Conservation (phyloP, 1,140 invertebrate genomes). For the Armadillidium nasatum region DNA sequence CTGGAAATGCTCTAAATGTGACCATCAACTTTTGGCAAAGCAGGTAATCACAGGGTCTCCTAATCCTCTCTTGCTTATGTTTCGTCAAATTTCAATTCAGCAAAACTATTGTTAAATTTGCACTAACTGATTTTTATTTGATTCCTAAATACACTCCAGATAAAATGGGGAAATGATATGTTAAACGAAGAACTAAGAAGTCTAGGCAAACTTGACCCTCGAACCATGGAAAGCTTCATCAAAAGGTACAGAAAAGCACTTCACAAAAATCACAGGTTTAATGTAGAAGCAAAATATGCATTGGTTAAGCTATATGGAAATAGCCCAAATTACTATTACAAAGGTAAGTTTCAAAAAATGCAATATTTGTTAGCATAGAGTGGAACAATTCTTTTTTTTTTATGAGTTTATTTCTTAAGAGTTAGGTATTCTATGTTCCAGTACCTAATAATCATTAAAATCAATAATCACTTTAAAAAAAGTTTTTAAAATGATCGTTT, state of each 20-base stretch:
- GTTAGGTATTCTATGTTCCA: no score
- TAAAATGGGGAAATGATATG: slow-evolving; percentile 37
- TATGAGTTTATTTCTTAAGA: no score
- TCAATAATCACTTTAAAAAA: no score
- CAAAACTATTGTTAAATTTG: background rate
- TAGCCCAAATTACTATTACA: slow-evolving; percentile 32
- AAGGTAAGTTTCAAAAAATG: slow-evolving; percentile 23
- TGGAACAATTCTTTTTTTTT: background rate
- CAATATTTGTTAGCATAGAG: background rate
- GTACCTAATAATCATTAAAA: no score
- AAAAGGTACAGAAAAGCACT: slow-evolving; percentile 34
- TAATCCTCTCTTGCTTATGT: no score
- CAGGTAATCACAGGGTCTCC: slow-evolving; percentile 50
- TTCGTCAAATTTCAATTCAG: no score
- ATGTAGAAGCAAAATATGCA: slow-evolving; percentile 40
- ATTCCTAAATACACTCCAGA: slow-evolving; percentile 15
- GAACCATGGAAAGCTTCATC: slow-evolving; percentile 33
- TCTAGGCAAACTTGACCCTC: slow-evolving; percentile 24
- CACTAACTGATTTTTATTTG: background rate
- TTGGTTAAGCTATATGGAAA: slow-evolving; percentile 39
- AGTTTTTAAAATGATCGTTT: no score
- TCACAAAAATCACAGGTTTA: slow-evolving; percentile 39
- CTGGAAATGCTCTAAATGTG: slow-evolving; percentile 63
- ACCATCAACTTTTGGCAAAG: slow-evolving; percentile 54
- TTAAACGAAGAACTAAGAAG: slow-evolving; percentile 30